Conservation (phyloP, 2,797 vertebrate genomes). For the Carapus acus region DNA sequence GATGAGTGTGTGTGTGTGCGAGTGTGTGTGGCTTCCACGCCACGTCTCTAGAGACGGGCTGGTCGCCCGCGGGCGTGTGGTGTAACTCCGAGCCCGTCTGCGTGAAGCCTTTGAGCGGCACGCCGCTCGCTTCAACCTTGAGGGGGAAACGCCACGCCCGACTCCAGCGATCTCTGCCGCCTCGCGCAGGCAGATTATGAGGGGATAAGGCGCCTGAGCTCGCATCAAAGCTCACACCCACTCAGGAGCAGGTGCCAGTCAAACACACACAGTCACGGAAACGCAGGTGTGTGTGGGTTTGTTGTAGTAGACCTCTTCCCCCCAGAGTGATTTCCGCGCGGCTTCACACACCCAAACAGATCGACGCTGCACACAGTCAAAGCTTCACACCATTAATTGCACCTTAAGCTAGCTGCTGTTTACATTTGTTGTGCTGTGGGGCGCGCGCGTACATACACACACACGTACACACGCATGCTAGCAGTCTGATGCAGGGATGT, state of each 20-base stretch:
- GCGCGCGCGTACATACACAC: no score
- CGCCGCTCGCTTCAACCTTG: conserved; percentile 63
- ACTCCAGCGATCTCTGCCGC: conserved; percentile 56
- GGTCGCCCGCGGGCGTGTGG: conserved; percentile 61
- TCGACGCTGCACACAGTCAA: conserved; percentile 39
- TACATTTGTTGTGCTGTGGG: conserved; percentile 18
- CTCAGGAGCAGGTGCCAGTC: conserved; percentile 54
- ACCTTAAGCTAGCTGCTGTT: conserved; percentile 14
- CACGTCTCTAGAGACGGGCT: conserved; percentile 47
- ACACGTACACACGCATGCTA: no score
- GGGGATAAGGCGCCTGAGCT: conserved; percentile 44
- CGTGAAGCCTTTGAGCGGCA: conserved; percentile 57
- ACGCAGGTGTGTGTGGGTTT: conserved; percentile 18
- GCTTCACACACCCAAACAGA: conserved; percentile 8
- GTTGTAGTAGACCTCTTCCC: conserved; percentile 42
- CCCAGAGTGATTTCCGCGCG: conserved; percentile 19
- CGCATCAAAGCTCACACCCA: conserved; percentile 48
- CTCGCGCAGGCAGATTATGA: conserved; percentile 47
- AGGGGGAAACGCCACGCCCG: conserved; percentile 50
- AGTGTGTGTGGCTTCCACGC: conserved; percentile 30
- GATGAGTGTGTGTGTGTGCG: no score
- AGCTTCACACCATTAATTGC: conserved; percentile 26
- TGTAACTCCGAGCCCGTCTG: conserved; percentile 60
- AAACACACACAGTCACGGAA: conserved; percentile 24
- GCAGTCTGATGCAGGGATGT: conserved; percentile 26